Evolutionary conservation across 2,113 vertebrate species (phyloP), one percentile per base, ranked within the genome.

Genomic region (Herpailurus yagouaroundi): DNA sequence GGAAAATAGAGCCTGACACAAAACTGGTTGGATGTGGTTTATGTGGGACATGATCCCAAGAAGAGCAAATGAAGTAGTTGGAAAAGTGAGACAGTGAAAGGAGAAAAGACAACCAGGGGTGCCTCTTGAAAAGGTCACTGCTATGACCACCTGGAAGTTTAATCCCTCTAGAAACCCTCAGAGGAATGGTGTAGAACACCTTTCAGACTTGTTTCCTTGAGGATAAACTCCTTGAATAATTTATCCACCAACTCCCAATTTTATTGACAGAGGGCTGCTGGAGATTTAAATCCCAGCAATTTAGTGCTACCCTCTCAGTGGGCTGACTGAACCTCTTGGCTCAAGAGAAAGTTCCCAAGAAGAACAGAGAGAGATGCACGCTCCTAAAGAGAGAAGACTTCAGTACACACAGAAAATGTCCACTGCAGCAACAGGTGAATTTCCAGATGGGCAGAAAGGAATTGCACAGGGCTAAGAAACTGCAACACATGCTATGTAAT

Each of bases 311-410:
- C 60, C 18, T 88, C 8, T 76, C 16, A 36, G 33, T n/a, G 6
- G 12, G 13, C 13, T 55, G 21, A 71, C 21, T 0, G 3, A 90
- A 4, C 2, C 27, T 74, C 23, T 1, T 18, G 3, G 13, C 0
- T 63, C 4, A 33, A 7, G 10, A 69, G n/a, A 91, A n/a, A 23
- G 1, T 8, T 41, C 7, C 33, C 64, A 71, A 83, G 79, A 38
- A 15, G 60, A 89, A 25, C 27, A 92, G n/a, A 76, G 57, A 23
- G 16, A 57, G 15, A 41, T 29, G 4, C 13, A 69, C 4, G 3
- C 13, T 71, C 23, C 25, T 36, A 12, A 77, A 31, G 27, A 68
- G 14, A 18, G 14, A 21, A 33, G 18, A 5, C 29, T 74, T 84
- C 23, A 69, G 13, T 31, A 84, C 14, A 55, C 38, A 57, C 5